A percentile compares a stretch with the other conserved stretches of the same genome.
These are phyloP conservation scores for Habroteleia sp. DNA, from an alignment of 2,888 invertebrate species.

Conservation along the genomic window DNA sequence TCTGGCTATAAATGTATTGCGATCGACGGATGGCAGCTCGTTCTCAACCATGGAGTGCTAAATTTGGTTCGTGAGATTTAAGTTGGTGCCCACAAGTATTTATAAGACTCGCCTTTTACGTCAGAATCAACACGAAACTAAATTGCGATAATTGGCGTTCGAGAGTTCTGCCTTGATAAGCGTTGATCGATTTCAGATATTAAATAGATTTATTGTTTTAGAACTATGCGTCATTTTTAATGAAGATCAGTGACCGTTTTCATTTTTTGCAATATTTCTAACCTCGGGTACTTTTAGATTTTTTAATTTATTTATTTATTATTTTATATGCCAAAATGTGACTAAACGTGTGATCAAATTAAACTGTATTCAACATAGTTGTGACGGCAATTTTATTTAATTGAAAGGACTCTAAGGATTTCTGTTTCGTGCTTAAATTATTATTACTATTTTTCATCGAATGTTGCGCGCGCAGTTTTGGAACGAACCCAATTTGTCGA, in stretches of 20 bases:
- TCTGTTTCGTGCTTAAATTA: too few relatives aligned
- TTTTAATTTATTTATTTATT: too few relatives aligned
- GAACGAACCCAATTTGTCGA: too few relatives aligned
- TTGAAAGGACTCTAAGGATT: too few relatives aligned
- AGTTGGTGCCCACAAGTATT: constrained; percentile 36
- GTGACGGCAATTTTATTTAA: too few relatives aligned
- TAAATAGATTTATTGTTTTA: constrained; percentile 36
- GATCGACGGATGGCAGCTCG: constrained; percentile 41
- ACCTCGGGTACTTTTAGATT: too few relatives aligned
- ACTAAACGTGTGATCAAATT: too few relatives aligned
- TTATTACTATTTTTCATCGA: too few relatives aligned
- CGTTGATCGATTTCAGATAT: constrained; percentile 39
- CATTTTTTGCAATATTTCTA: too few relatives aligned
- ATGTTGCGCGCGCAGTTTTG: too few relatives aligned
- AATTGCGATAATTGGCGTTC: constrained; percentile 42
- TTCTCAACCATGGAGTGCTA: constrained; percentile 22
- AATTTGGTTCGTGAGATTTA: constrained; percentile 46
- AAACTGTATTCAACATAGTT: too few relatives aligned
- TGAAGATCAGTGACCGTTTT: constrained; percentile 2
- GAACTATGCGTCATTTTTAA: constrained; percentile 19
- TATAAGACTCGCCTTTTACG: constrained; percentile 44
- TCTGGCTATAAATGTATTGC: constrained; percentile 41
- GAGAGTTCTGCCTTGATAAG: constrained; percentile 17
- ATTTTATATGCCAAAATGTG: too few relatives aligned
- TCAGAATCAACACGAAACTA: constrained; percentile 43